Conservation (phyloP, 2,113 vertebrate species). For the Gallinago media region DNA sequence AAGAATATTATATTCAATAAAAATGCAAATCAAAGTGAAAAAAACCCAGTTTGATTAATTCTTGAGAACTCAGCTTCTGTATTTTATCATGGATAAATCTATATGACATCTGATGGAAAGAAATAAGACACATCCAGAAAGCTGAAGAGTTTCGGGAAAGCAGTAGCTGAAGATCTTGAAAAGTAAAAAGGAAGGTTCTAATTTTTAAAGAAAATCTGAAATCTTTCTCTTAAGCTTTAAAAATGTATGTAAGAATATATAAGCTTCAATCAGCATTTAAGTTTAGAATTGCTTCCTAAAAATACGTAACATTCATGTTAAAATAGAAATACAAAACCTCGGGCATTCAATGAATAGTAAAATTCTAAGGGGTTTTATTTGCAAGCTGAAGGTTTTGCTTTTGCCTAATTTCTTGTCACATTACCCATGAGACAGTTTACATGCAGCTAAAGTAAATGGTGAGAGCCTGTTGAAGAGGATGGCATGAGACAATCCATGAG, state of each 20-base stretch:
- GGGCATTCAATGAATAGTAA: background rate
- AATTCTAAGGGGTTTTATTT: background rate
- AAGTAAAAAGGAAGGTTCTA: background rate
- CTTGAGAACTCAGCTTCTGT: background rate
- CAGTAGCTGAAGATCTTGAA: background rate
- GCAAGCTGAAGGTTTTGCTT: background rate
- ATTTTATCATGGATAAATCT: background rate
- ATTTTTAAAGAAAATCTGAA: background rate
- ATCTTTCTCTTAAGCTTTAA: background rate
- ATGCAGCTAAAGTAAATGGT: background rate
- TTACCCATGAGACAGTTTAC: background rate
- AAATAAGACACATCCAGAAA: background rate
- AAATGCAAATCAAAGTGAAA: background rate
- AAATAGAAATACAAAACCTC: background rate
- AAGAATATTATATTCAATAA: background rate
- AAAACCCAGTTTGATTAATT: background rate
- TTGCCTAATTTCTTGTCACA: background rate
- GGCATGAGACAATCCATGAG: background rate
- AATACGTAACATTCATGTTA: accelerated
- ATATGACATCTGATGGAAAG: background rate
- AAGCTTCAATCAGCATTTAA: background rate
- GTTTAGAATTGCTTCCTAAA: background rate
- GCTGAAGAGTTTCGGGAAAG: background rate
- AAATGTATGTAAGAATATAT: background rate
- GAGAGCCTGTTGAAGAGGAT: background rate